Evolutionary conservation across 2,888 invertebrate genomes (phyloP).

Genomic region (Sinelater perroti): DNA sequence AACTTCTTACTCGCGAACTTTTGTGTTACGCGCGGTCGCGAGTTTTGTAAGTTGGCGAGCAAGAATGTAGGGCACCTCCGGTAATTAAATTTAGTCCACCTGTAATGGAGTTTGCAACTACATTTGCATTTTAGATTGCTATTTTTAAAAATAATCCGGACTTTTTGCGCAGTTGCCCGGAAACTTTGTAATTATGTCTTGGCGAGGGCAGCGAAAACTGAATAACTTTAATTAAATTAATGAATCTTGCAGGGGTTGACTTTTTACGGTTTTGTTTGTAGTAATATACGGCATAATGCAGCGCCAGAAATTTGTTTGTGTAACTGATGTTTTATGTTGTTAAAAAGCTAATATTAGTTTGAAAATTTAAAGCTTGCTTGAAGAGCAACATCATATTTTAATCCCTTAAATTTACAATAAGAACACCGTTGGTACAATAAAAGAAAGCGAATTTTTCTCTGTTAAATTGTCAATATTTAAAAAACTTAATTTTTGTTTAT

Average conservation of each 20-base stretch:
- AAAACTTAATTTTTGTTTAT: too few relatives aligned
- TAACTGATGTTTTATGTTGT: too few relatives aligned
- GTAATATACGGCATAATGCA: too few relatives aligned
- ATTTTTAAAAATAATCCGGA: slow-evolving; percentile 24
- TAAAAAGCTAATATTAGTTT: too few relatives aligned
- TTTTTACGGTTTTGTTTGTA: too few relatives aligned
- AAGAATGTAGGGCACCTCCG: slow-evolving; percentile 40
- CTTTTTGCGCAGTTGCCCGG: slow-evolving; percentile 15
- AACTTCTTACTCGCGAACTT: slow-evolving; percentile 42
- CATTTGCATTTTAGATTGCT: slow-evolving; percentile 42
- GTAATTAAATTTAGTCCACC: slow-evolving; percentile 45
- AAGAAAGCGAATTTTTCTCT: too few relatives aligned
- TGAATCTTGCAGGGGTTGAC: neutral
- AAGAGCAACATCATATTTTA: too few relatives aligned
- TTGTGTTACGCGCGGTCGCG: slow-evolving; percentile 33
- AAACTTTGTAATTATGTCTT: slow-evolving; percentile 28
- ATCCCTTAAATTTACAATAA: too few relatives aligned
- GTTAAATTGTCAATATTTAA: too few relatives aligned
- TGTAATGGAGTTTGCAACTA: slow-evolving; percentile 43
- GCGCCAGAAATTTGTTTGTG: too few relatives aligned
- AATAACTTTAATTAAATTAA: slow-evolving; percentile 11
- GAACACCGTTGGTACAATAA: too few relatives aligned
- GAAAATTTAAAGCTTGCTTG: too few relatives aligned
- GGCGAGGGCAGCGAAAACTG: slow-evolving; percentile 9
- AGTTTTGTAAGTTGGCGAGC: slow-evolving; percentile 29